Evolutionary conservation across 2,797 vertebrate genomes (phyloP), one percentile per base, ranked within the genome.

Genomic region (Hapalemur alaotrensis): DNA sequence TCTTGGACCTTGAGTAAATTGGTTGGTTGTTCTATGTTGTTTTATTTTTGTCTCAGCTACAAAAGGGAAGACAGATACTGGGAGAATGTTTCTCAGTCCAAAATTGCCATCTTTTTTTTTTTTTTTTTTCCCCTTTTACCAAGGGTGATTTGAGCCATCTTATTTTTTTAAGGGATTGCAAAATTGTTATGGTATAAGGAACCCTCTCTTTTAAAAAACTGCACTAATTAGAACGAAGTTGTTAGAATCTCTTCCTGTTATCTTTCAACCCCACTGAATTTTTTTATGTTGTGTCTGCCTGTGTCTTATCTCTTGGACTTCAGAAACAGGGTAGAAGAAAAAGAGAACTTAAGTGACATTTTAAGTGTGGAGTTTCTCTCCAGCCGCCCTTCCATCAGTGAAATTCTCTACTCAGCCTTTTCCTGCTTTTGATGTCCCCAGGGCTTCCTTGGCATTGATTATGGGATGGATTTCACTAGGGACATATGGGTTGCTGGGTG

Each of bases 21-120:
- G 38, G 20, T 84, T n/a, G 25, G 50, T 41, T 73, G 30, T 57
- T 83, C 18, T 59, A 0, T 28, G 61, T 54, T 4, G 30, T 89
- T 83, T 94, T 75, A 46, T 95, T 78, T 95, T 89, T 95, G 69
- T 86, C 35, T 82, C 75, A 20, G 41, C 28, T 41, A 46, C 59
- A 61, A 88, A 92, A 89, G n/a, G 6, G 38, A 96, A 90, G 38
- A 30, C 65, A 89, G 20, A 57, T 43, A 18, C 20, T 65, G 23
- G 52, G 65, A 73, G 46, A 85, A 32, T 4, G 4, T 70, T 83
- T 72, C 32, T 91, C 35, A 54, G 48, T 84, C 54, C 46, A 28
- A 38, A 85, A 63, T 93, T 59, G 30, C 76, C 17, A 13, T 57
- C 32, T 83, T 79, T 61, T 13, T 61, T 61, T 59, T 59, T 30